Base-by-base conservation (phyloP, 2,888 invertebrate species). In the Gastracanthus pulcherrimus region DNA sequence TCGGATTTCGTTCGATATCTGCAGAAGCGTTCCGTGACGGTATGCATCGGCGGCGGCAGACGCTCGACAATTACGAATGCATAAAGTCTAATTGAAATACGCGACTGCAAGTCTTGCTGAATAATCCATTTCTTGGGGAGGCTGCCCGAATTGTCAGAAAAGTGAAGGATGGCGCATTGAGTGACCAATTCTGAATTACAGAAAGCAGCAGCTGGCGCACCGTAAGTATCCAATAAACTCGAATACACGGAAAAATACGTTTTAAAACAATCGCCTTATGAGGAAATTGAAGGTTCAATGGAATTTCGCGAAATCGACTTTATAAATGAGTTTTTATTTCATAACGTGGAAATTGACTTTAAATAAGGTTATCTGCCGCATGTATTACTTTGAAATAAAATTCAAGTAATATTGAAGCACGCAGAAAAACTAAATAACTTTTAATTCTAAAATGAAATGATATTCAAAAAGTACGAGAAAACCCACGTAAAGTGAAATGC, bases 11-110 rank as follows among this genome's bases (percentile, higher is more conserved):
- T 5, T 45, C 60, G 19, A 29, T 48, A 38, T 26, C 13, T 26
- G 23, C 64, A 64, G 41, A 45, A 67, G 34, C 45, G 29, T 62
- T 34, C 13, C 66, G 31, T 58, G 58, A 26, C 26, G 26, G 13
- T 58, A 29, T 58, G 29, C 29, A 19, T n/a, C n/a, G n/a, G 38
- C 2, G 13, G 55, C 11, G 23, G 41, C 29, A 31, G 26, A 62
- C 48, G 29, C 11, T 34, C 64, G 48, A 34, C 64, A 23, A 75
- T 75, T 75, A 26, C 51, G 26, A 64, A 64, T 75, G 51, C 51
- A 64, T 48, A 75, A 75, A 51, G 34, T 75, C 48, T 64, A 75
- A 75, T 64, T 75, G 64, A 75, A 66, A 75, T 66, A 51, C 23
- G 34, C 31, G 13, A 55, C 45, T 29, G 48, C 19, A 31, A 45